These are phyloP conservation scores for Globodera ellingtonae DNA, from an alignment of 1,140 invertebrate genomes.

Conservation along the genomic window DNA sequence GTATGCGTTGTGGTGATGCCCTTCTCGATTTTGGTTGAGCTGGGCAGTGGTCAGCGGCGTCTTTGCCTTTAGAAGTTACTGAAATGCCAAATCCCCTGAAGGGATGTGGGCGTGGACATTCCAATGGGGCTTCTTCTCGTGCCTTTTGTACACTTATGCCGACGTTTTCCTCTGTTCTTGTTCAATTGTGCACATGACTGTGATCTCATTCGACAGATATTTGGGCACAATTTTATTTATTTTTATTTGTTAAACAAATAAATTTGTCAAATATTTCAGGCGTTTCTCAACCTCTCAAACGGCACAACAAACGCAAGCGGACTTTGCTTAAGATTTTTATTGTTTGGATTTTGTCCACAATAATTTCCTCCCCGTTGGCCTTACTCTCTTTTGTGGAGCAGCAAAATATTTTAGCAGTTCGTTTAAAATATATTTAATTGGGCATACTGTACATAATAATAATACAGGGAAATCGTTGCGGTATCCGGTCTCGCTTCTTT, in stretches of 20 bases:
- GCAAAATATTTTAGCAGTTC: slow-evolving; percentile 64
- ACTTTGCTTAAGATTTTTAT: slow-evolving; percentile 79
- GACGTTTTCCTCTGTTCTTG: slow-evolving; percentile 91
- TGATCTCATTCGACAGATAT: slow-evolving; percentile 88
- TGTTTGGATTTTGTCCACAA: slow-evolving; percentile 81
- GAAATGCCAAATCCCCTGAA: slow-evolving; percentile 66
- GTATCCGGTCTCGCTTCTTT: slow-evolving; percentile 69
- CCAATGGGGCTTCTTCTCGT: slow-evolving; percentile 78
- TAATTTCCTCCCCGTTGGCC: slow-evolving; percentile 83
- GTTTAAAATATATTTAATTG: neutral
- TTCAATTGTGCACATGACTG: slow-evolving; percentile 95
- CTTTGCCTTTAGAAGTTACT: neutral
- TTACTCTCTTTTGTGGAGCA: slow-evolving; percentile 76
- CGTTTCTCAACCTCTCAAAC: slow-evolving; percentile 81
- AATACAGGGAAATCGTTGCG: slow-evolving; percentile 71
- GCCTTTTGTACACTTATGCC: slow-evolving; percentile 88
- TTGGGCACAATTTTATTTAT: slow-evolving; percentile 77
- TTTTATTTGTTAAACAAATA: slow-evolving; percentile 71
- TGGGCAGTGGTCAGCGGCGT: slow-evolving; percentile 15
- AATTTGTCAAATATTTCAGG: neutral
- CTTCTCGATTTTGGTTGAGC: slow-evolving; percentile 57
- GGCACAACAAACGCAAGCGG: slow-evolving; percentile 75
- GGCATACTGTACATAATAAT: neutral
- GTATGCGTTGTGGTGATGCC: slow-evolving; percentile 65
- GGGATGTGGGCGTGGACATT: slow-evolving; percentile 78